Evolutionary conservation across 1,140 invertebrate species (phyloP).

Genomic region (Drosophila melanica): DNA sequence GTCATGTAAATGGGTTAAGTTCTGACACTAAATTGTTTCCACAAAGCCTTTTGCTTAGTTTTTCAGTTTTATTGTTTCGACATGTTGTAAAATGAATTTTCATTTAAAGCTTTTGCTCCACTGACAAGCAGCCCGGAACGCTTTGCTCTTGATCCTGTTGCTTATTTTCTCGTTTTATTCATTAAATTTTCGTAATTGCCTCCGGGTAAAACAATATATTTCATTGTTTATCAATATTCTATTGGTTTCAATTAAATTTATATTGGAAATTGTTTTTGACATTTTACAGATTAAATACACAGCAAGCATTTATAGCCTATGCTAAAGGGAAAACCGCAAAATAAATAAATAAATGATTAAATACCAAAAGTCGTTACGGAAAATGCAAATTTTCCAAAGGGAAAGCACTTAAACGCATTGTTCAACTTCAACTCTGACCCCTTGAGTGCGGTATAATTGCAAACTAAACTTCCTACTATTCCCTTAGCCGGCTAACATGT

Average conservation of each 20-base stretch:
- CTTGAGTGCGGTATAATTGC: neutral
- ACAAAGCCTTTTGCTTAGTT: conserved; percentile 53
- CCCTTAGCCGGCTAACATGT: neutral
- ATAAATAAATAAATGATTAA: too few species aligned
- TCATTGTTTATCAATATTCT: neutral
- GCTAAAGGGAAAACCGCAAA: too few species aligned
- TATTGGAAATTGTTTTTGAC: too few species aligned
- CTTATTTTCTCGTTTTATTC: conserved; percentile 17
- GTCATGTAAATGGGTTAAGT: conserved; percentile 80
- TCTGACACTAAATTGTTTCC: conserved; percentile 72
- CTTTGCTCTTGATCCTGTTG: conserved; percentile 6
- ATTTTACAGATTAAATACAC: too few species aligned
- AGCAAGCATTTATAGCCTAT: too few species aligned
- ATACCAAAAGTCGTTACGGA: too few species aligned
- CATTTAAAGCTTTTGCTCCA: conserved; percentile 8
- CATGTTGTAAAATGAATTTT: conserved; percentile 38
- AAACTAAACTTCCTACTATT: neutral
- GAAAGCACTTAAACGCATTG: too few species aligned
- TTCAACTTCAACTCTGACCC: neutral
- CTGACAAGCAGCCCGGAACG: neutral
- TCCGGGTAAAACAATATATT: conserved; percentile 35
- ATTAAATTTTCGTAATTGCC: conserved; percentile 39
- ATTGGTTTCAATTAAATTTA: neutral
- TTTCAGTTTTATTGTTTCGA: conserved; percentile 42
- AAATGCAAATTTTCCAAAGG: too few species aligned